A percentile compares a stretch with the other conserved stretches of the same genome.
phyloP scores from a whole-genome alignment of 2,888 invertebrate genomes.

The Anthophora plumipes region DNA sequence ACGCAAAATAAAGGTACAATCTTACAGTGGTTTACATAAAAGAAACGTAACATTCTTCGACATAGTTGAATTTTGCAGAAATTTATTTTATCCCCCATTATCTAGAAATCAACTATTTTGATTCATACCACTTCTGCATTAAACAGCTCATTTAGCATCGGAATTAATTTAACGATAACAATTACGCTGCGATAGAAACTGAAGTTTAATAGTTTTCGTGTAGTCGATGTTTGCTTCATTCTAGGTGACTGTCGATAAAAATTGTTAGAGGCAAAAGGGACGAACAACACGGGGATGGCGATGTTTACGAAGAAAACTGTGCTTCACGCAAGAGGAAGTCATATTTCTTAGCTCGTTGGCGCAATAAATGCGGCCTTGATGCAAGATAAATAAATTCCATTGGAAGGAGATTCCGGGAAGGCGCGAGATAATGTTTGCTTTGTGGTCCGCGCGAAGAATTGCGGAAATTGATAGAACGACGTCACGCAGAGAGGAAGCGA shows the following conservation, averaged over 20 bases:
- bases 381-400: slow-evolving; percentile 30
- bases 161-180: not conserved
- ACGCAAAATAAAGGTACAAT: too few relatives aligned
- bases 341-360: slow-evolving; percentile 6
- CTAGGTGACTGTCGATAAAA: not conserved
- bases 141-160: too few relatives aligned
- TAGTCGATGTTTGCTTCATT: not conserved
- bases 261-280: not conserved
- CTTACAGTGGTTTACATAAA: too few relatives aligned
- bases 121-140: too few relatives aligned
- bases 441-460: not conserved
- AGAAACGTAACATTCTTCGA: too few relatives aligned
- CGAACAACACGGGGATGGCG: not conserved
- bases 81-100: too few relatives aligned
- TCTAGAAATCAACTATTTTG: too few relatives aligned
- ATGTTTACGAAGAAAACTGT: not conserved
- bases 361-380: slow-evolving; percentile 14
- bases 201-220: too few relatives aligned
- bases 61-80: too few relatives aligned
- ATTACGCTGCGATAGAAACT: not conserved
- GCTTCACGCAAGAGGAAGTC: not conserved
- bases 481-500: not conserved
- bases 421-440: slow-evolving; percentile 26
- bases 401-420: slow-evolving; percentile 3
- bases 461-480: slow-evolving; percentile 22